These are phyloP conservation scores for Stenoptilia bipunctidactyla DNA, from an alignment of 2,888 invertebrate species.

Conservation along the genomic window DNA sequence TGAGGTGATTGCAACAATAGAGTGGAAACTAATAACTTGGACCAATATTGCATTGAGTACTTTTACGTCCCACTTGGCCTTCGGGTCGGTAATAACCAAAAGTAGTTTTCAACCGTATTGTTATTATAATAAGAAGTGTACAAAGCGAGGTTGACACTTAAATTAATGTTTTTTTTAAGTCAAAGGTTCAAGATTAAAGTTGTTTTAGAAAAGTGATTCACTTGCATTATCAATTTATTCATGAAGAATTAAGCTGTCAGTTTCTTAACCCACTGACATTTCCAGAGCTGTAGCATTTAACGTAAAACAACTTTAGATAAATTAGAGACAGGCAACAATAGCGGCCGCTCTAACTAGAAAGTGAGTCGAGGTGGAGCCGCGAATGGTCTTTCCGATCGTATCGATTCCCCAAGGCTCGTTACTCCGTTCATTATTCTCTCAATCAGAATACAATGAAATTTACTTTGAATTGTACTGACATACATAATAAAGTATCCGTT, in stretches of 20 bases:
- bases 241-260: background rate
- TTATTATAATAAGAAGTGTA: slow-evolving; percentile 34
- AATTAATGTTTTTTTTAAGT: too few species aligned
- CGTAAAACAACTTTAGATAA: slow-evolving; percentile 44
- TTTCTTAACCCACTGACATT: slow-evolving; percentile 10
- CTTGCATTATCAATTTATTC: too few species aligned
- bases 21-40: slow-evolving; percentile 31
- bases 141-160: too few species aligned
- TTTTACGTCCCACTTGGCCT: slow-evolving; percentile 34
- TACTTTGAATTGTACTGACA: slow-evolving; percentile 4
- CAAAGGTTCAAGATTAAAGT: too few species aligned
- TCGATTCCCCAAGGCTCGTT: slow-evolving; percentile 44
- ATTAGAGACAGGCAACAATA: slow-evolving; percentile 54
- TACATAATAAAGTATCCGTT: slow-evolving; percentile 21
- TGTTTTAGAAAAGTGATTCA: too few species aligned
- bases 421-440: slow-evolving; percentile 50
- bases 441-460: slow-evolving; percentile 39
- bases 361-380: slow-evolving; percentile 46
- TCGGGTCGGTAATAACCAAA: slow-evolving; percentile 38
- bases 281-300: slow-evolving; percentile 22
- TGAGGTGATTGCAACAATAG: slow-evolving; percentile 23
- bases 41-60: slow-evolving; percentile 28
- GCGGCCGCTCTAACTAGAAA: slow-evolving; percentile 50
- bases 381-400: slow-evolving; percentile 55
- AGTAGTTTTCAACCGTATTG: slow-evolving; percentile 17